Evolutionary conservation across 2,888 invertebrate species (phyloP).

Genomic region (Globia sparganii): DNA sequence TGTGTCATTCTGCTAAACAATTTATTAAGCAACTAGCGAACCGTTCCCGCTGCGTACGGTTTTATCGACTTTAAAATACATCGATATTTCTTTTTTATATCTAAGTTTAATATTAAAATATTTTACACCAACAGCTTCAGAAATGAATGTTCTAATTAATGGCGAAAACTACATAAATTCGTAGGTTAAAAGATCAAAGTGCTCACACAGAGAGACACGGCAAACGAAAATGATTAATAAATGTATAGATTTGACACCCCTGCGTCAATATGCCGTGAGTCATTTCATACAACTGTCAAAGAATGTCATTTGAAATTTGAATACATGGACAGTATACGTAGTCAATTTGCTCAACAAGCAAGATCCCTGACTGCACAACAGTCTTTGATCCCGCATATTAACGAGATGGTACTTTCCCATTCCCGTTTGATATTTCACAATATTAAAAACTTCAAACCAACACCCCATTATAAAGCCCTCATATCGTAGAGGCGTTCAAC

Average conservation of each 20-base stretch:
- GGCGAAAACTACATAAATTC: too few species aligned
- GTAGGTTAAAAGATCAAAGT: too few species aligned
- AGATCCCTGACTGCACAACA: neutral
- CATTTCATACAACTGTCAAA: neutral
- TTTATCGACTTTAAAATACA: too few species aligned
- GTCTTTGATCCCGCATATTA: conserved; percentile 27
- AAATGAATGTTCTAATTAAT: too few species aligned
- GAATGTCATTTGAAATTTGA: neutral
- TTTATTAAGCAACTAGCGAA: neutral
- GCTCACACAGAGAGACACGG: too few species aligned
- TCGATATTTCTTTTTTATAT: too few species aligned
- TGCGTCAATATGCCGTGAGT: neutral
- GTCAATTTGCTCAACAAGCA: neutral
- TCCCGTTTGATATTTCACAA: conserved; percentile 29
- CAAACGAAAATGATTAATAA: too few species aligned
- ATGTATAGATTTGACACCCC: neutral
- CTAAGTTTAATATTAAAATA: too few species aligned
- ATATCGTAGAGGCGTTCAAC: conserved; percentile 71
- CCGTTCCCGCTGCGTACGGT: too few species aligned
- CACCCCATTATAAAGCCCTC: conserved; percentile 64
- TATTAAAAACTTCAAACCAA: conserved; percentile 55
- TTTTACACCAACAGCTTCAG: too few species aligned
- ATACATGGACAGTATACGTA: neutral
- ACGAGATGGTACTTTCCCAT: conserved; percentile 23
- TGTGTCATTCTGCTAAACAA: neutral